Conservation (phyloP, 2,797 vertebrate species). For the Lepilemur septentrionalis region DNA sequence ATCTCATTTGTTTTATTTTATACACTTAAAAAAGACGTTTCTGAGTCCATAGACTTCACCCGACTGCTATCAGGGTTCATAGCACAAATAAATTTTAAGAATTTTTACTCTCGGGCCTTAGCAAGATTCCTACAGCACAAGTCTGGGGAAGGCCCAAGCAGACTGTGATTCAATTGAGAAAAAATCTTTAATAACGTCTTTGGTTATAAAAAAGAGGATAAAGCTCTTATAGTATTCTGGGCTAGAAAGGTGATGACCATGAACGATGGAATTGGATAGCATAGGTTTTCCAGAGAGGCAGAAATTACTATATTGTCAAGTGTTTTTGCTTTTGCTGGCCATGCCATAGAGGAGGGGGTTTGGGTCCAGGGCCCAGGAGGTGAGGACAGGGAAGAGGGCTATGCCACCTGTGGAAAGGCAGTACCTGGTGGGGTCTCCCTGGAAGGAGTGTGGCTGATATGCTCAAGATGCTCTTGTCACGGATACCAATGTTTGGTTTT, state of each 20-base stretch:
- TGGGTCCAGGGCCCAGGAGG: fast-evolving
- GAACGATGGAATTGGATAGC: background rate
- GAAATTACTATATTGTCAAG: background rate
- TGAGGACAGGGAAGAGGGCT: background rate
- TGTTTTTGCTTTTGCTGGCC: background rate
- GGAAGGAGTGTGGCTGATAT: fast-evolving
- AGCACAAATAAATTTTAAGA: background rate
- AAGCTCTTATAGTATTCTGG: background rate
- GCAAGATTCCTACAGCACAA: background rate
- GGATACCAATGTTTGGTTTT: background rate
- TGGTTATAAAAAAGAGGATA: background rate
- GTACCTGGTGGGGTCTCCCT: no score
- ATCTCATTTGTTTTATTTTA: background rate
- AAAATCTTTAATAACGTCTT: background rate
- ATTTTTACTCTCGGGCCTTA: background rate
- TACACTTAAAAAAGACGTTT: background rate
- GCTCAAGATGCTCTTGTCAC: background rate
- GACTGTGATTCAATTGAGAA: background rate
- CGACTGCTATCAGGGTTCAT: background rate
- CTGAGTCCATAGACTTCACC: background rate
- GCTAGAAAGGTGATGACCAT: background rate
- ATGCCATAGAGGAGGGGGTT: no score
- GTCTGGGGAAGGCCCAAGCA: background rate
- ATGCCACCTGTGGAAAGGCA: background rate
- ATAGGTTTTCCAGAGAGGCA: background rate